Percentiles rank a stretch among this genome's conserved stretches.
Conservation (phyloP, 2,888 invertebrate genomes). For the Xestoiulus laeticollis region DNA sequence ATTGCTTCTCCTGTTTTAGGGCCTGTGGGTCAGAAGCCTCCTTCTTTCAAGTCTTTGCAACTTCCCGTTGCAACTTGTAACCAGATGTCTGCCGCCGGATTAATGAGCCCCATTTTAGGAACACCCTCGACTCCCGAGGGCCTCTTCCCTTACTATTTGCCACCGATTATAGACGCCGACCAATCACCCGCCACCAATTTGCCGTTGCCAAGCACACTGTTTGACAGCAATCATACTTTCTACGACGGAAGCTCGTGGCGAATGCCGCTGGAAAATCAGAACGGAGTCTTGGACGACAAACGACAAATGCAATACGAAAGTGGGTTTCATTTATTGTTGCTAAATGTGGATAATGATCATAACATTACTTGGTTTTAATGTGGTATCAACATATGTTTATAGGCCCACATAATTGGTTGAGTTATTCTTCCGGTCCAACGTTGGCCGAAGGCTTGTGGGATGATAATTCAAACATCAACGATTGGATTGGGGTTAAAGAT, state of each 20-base stretch:
- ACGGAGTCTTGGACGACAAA: neutral
- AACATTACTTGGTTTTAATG: neutral
- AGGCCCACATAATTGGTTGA: neutral
- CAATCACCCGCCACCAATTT: neutral
- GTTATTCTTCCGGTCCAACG: neutral
- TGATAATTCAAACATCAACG: neutral
- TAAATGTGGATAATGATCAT: neutral
- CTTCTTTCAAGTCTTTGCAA: constrained; percentile 43
- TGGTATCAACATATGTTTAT: neutral
- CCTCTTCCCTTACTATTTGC: neutral
- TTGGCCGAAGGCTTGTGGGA: neutral
- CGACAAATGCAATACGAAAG: neutral
- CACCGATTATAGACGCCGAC: neutral
- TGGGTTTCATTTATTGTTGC: neutral
- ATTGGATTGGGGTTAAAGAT: neutral
- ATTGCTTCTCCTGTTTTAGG: constrained; percentile 19
- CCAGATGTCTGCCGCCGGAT: neutral
- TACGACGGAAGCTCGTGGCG: neutral
- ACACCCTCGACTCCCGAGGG: constrained; percentile 8
- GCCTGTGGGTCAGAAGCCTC: constrained; percentile 50
- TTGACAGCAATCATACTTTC: neutral
- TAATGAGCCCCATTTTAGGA: constrained; percentile 20
- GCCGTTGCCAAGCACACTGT: neutral
- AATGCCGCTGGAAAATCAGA: neutral
- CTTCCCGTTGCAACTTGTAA: neutral